A percentile compares a stretch with the other conserved stretches of the same genome.
Conservation (phyloP, 1,140 invertebrate genomes). For the Cotesia glomerata region DNA sequence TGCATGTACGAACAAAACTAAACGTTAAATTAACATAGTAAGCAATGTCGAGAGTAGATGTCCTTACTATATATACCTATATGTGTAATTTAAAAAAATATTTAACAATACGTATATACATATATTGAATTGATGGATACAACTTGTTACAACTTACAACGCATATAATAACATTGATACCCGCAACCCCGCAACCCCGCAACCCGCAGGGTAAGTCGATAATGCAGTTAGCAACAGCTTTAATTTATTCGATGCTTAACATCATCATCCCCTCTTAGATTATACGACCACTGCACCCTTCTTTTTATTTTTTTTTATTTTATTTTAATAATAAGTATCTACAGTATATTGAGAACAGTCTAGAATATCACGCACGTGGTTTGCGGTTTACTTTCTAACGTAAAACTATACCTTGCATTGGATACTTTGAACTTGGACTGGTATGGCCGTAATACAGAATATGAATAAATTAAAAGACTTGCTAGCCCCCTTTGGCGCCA, state of each 20-base stretch:
- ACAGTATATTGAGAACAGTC: not conserved
- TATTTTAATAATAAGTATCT: too few relatives aligned
- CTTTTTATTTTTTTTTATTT: too few relatives aligned
- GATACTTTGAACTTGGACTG: not conserved
- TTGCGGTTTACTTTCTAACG: not conserved
- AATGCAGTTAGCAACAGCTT: conserved; percentile 31
- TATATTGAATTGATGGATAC: not conserved
- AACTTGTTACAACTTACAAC: not conserved
- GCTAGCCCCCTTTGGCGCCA: conserved; percentile 18
- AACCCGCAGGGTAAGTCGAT: conserved; percentile 13
- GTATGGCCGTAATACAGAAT: not conserved
- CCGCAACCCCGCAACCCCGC: not conserved
- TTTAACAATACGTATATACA: not conserved
- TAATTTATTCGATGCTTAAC: conserved; percentile 25
- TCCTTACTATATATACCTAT: not conserved
- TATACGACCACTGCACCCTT: not conserved
- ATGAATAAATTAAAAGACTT: conserved; percentile 21
- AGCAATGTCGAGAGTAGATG: not conserved
- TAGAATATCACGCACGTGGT: not conserved
- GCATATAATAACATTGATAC: too few relatives aligned
- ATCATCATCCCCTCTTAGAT: conserved; percentile 5
- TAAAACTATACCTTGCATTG: conserved; percentile 12
- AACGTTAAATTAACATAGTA: not conserved
- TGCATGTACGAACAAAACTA: not conserved
- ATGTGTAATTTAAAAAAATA: conserved; percentile 2